Percentiles rank a stretch among this genome's conserved stretches.
These are phyloP conservation scores for Tridacna crocea DNA, from an alignment of 2,888 invertebrate species.

Conservation along the genomic window DNA sequence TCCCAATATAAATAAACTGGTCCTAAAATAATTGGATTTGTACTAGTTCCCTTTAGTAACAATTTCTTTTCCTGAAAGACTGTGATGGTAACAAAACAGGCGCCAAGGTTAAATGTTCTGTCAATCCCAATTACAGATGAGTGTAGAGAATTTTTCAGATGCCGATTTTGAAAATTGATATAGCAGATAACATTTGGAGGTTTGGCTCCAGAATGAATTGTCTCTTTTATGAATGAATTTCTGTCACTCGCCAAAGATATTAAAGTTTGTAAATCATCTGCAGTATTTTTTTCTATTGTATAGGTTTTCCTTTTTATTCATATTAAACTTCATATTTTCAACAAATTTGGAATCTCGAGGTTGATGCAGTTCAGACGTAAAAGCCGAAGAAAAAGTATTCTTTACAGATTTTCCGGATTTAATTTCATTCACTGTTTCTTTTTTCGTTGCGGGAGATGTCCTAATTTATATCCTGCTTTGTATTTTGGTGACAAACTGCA, in stretches of 20 bases:
- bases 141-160: neutral
- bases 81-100: slow-evolving; percentile 27
- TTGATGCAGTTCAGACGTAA: too few species aligned
- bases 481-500: too few species aligned
- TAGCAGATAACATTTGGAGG: neutral
- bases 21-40: slow-evolving; percentile 22
- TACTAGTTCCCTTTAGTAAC: slow-evolving; percentile 21
- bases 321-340: too few species aligned
- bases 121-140: slow-evolving; percentile 21
- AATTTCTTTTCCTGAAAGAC: slow-evolving; percentile 31
- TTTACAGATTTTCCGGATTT: too few species aligned
- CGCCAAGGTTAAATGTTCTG: slow-evolving; percentile 33
- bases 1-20: slow-evolving; percentile 44
- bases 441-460: too few species aligned
- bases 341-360: too few species aligned
- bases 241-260: neutral
- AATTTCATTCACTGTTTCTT: too few species aligned
- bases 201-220: neutral
- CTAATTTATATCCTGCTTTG: too few species aligned
- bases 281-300: too few species aligned
- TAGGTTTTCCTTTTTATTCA: too few species aligned
- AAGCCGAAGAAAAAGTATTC: too few species aligned
- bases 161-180: slow-evolving; percentile 5
- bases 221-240: neutral
- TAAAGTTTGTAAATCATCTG: neutral